Percentiles rank a stretch among this genome's conserved stretches.
phyloP scores from a whole-genome alignment of 2,888 invertebrate species.

The Lasioglossum zephyrum region DNA sequence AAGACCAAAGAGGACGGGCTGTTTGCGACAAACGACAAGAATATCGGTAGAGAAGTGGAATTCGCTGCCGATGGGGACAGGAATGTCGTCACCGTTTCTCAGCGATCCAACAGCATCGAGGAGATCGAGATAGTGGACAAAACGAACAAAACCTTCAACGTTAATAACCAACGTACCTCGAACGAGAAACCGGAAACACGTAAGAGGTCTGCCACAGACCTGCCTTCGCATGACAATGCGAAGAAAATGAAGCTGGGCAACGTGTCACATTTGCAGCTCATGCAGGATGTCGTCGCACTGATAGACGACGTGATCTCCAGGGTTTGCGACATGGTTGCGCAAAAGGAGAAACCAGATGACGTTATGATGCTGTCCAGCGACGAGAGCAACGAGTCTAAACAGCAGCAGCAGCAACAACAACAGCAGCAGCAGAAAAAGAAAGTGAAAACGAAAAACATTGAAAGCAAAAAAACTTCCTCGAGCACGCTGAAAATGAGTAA shows the following conservation, averaged over 20 bases:
- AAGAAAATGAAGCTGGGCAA: constrained; percentile 79
- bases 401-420: constrained; percentile 53
- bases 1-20: constrained; percentile 69
- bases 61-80: constrained; percentile 69
- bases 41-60: constrained; percentile 54
- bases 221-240: constrained; percentile 58
- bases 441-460: constrained; percentile 28
- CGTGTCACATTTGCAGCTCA: constrained; percentile 79
- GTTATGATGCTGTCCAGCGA: constrained; percentile 78
- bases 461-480: constrained; percentile 46
- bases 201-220: constrained; percentile 72
- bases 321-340: constrained; percentile 78
- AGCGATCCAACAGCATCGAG: constrained; percentile 76
- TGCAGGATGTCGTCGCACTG: constrained; percentile 82
- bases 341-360: constrained; percentile 72
- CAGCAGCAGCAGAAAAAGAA: constrained; percentile 60
- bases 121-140: constrained; percentile 74
- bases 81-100: constrained; percentile 67
- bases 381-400: constrained; percentile 75
- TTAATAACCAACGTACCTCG: constrained; percentile 27
- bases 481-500: constrained; percentile 21
- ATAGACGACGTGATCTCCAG: constrained; percentile 81
- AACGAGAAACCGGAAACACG: constrained; percentile 72
- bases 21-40: constrained; percentile 49
- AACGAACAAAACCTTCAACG: constrained; percentile 52